phyloP scores from a whole-genome alignment of 2,888 invertebrate species.

The Agrotis puta region DNA sequence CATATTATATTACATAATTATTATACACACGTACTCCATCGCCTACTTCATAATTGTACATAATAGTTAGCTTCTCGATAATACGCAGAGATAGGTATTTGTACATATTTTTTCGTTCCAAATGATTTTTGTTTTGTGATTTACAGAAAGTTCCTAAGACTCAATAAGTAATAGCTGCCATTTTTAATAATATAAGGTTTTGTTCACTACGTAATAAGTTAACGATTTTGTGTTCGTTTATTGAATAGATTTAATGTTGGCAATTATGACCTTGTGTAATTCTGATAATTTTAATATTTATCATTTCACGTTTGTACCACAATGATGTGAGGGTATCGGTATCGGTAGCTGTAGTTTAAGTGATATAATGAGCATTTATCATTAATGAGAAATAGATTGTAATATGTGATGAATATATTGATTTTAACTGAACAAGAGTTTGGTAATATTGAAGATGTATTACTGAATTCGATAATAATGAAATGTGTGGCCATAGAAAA shows the following conservation, averaged over 20 bases:
- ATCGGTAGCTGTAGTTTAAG: constrained; percentile 71
- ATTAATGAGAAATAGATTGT: constrained; percentile 60
- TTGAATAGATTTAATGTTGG: constrained; percentile 68
- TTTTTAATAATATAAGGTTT: constrained; percentile 72
- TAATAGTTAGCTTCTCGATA: constrained; percentile 43
- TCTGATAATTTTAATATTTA: constrained; percentile 45
- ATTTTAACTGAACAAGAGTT: constrained; percentile 66
- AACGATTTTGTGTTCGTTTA: constrained; percentile 76
- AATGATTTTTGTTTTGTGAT: constrained; percentile 76
- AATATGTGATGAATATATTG: constrained; percentile 57
- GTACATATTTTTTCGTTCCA: constrained; percentile 53
- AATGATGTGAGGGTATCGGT: constrained; percentile 46
- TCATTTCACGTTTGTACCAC: constrained; percentile 53
- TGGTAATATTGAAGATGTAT: constrained; percentile 48
- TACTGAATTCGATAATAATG: constrained; percentile 59
- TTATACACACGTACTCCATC: constrained; percentile 54
- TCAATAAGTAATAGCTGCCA: constrained; percentile 86
- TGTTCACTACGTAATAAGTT: constrained; percentile 73
- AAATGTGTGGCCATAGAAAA: constrained; percentile 70
- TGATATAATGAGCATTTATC: constrained; percentile 72
- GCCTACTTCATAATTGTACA: constrained; percentile 56
- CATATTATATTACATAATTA: constrained; percentile 54
- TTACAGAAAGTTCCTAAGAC: constrained; percentile 88
- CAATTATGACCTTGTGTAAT: constrained; percentile 63
- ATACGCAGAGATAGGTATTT: constrained; percentile 23